phyloP scores from a whole-genome alignment of 2,113 vertebrate genomes.

The Syrrhaptes paradoxus region DNA sequence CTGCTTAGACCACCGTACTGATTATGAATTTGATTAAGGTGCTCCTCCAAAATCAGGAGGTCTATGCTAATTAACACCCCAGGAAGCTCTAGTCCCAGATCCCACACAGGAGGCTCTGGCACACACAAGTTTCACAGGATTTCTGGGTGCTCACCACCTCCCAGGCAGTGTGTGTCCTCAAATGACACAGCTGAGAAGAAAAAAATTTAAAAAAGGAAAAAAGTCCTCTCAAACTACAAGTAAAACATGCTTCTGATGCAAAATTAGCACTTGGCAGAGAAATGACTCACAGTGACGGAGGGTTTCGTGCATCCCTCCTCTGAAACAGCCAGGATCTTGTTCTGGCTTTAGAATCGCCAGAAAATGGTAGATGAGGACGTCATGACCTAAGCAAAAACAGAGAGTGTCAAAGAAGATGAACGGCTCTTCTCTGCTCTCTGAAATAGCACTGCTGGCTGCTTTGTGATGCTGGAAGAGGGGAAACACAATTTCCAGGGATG shows the following conservation, averaged over 20 bases:
- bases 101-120: neutral
- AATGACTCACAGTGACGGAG: constrained; percentile 57
- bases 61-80: neutral
- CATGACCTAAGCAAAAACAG: constrained; percentile 24
- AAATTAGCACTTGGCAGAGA: constrained; percentile 48
- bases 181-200: neutral
- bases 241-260: constrained; percentile 43
- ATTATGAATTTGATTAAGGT: neutral
- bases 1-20: neutral
- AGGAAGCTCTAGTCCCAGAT: neutral
- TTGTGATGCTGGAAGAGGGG: neutral
- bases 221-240: neutral
- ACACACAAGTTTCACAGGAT: neutral
- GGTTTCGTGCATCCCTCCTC: constrained; percentile 22
- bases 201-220: neutral
- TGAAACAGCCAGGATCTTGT: constrained; percentile 49
- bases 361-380: constrained; percentile 28
- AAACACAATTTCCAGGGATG: neutral
- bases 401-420: neutral
- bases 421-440: neutral
- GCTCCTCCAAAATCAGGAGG: neutral
- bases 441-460: neutral
- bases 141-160: constrained; percentile 18
- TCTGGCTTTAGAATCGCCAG: constrained; percentile 57
- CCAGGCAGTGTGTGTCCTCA: neutral